These are phyloP conservation scores for Archaeoteleia sp. DNA, from an alignment of 2,888 invertebrate species.

Conservation along the genomic window DNA sequence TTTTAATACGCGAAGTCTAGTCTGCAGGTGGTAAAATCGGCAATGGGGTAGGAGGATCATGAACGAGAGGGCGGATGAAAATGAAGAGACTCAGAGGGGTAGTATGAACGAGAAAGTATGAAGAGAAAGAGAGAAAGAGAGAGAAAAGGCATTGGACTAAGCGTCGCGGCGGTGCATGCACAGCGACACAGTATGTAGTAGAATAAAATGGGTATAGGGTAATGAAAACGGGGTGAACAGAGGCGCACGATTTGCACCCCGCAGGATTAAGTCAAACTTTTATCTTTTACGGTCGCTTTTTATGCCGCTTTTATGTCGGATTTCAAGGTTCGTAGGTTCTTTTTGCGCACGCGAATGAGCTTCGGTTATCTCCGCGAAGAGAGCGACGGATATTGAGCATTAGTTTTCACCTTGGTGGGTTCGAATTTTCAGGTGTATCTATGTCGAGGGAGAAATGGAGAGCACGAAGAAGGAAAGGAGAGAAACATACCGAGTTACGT, in stretches of 20 bases:
- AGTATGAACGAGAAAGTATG: slow-evolving; percentile 2
- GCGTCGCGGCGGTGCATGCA: slow-evolving; percentile 20
- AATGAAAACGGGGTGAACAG: slow-evolving; percentile 62
- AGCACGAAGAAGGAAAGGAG: slow-evolving; percentile 5
- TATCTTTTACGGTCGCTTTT: slow-evolving; percentile 61
- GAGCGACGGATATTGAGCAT: slow-evolving; percentile 41
- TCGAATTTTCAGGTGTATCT: slow-evolving; percentile 19
- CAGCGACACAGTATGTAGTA: slow-evolving; percentile 14
- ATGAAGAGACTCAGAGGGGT: slow-evolving; percentile 38
- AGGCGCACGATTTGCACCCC: slow-evolving; percentile 63
- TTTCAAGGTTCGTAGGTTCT: slow-evolving; percentile 47
- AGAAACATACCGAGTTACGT: slow-evolving; percentile 19
- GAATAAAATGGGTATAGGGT: slow-evolving; percentile 52
- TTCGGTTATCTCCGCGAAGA: slow-evolving; percentile 37
- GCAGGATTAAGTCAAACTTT: slow-evolving; percentile 65
- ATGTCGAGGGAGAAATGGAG: slow-evolving; percentile 9
- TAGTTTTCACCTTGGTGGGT: slow-evolving; percentile 26
- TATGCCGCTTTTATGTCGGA: slow-evolving; percentile 63
- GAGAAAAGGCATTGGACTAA: slow-evolving; percentile 20
- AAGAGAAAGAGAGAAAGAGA: slow-evolving; percentile 16
- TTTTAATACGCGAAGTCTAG: slow-evolving; percentile 44
- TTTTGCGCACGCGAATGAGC: slow-evolving; percentile 40
- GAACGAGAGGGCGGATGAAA: slow-evolving; percentile 44
- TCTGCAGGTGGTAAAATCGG: slow-evolving; percentile 38
- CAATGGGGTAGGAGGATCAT: too few species aligned